Evolutionary conservation across 2,113 vertebrate genomes (phyloP).

Genomic region (Tenrec ecaudatus): DNA sequence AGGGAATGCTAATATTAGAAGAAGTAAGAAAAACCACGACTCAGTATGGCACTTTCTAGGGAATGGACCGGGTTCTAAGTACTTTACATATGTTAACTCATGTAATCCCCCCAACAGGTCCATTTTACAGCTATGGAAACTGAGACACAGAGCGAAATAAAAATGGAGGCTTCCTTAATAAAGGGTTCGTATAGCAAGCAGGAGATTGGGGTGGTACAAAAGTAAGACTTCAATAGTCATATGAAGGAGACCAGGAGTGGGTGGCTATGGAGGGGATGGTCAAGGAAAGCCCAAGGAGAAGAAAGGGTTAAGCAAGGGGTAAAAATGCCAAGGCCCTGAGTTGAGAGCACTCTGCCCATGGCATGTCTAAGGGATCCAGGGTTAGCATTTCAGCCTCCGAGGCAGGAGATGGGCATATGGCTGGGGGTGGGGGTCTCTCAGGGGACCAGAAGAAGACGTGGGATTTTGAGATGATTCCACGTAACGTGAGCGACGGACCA

Average conservation of each 20-base stretch:
- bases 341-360: neutral
- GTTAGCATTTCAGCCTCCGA: neutral
- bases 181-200: neutral
- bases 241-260: neutral
- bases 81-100: fast-evolving
- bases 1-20: fast-evolving
- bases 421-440: too few relatives aligned
- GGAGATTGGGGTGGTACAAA: too few relatives aligned
- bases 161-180: neutral
- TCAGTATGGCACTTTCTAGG: fast-evolving
- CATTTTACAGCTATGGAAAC: slow-evolving; percentile 39
- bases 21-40: neutral
- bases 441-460: neutral
- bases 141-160: neutral
- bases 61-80: neutral
- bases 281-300: neutral
- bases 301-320: too few relatives aligned
- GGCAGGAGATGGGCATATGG: fast-evolving
- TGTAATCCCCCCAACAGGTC: neutral
- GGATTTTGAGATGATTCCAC: neutral
- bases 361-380: neutral
- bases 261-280: fast-evolving
- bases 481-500: neutral
- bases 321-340: neutral
- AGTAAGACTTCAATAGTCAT: too few relatives aligned